Base-by-base conservation (phyloP, 1,140 invertebrate species). In the Planococcus citri region DNA sequence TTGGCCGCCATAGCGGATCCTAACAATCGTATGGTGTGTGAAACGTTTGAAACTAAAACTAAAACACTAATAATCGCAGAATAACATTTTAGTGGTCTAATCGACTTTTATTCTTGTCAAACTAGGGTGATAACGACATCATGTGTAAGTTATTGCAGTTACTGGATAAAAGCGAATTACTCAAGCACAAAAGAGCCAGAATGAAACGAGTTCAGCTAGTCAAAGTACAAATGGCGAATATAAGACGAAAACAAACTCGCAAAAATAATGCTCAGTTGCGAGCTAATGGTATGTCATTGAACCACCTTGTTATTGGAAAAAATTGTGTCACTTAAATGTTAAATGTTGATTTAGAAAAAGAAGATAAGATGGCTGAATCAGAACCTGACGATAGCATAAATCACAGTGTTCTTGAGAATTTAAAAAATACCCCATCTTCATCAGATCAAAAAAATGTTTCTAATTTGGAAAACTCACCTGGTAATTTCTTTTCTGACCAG, bases 121-220 rank as follows among this genome's bases (percentile, higher is more conserved):
- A 33, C 12, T 33, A 74, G 73, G 70, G 68, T 22, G 58, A 72
- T 61, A 76, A 79, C 51, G 82, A 81, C 70, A 74, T 80, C 0
- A 78, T 84, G 10, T 74, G 79, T 29, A 83, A 83, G 75, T 73
- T 85, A 60, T 78, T 84, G 33, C 80, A 82, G 33, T 74, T 85
- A 17, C 75, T 81, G 38, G 79, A 79, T 68, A 82, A 82, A 73
- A 80, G 80, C 38, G 79, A 82, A 74, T 76, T 77, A 9, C 74
- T 84, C 9, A 83, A 82, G 70, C 82, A 83, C 76, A 81, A 80
- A 68, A 73, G 78, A 37, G 78, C 82, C 27, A 38, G 74, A 24
- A 68, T 71, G 17, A 71, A 82, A 75, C 76, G 82, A 68, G 78
- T 81, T 0, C 83, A 83, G 75, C 72, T 80, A 27, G 81, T 84